A percentile compares a stretch with the other conserved stretches of the same genome.
Conservation (phyloP, 92 coral and sea anemone genomes). For the Umimayanthus chanpuru region DNA sequence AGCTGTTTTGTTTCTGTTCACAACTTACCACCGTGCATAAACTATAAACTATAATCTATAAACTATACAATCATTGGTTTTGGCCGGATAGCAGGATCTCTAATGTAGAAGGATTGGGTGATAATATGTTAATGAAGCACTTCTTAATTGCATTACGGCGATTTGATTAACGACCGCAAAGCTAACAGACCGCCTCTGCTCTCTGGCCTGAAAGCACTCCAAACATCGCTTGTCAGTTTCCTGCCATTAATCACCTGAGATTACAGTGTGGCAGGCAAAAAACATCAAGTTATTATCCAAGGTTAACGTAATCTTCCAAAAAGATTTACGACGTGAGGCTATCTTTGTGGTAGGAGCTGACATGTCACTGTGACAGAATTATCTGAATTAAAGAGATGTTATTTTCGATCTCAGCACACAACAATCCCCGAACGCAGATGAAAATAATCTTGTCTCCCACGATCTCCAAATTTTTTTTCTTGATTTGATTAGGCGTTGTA, state of each 20-base stretch:
- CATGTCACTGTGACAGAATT: background rate
- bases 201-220: background rate
- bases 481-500: background rate
- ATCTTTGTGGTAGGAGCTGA: background rate
- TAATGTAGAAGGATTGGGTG: constrained; percentile 37
- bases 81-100: background rate
- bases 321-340: background rate
- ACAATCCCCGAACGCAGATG: background rate
- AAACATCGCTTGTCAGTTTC: constrained; percentile 26
- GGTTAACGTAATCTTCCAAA: background rate
- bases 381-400: background rate
- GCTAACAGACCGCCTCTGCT: background rate
- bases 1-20: background rate
- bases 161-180: constrained; percentile 29
- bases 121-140: constrained; percentile 34
- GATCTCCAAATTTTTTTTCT: background rate
- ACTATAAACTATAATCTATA: background rate
- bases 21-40: background rate
- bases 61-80: background rate
- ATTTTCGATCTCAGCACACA: background rate
- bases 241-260: constrained; percentile 31
- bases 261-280: constrained; percentile 21
- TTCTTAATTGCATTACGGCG: constrained; percentile 31
- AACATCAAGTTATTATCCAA: constrained; percentile 16
- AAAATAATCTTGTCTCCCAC: background rate